Evolutionary conservation across 35 echinoderm and acorn worm genomes (phyloP).

Genomic region (Patiria miniata): DNA sequence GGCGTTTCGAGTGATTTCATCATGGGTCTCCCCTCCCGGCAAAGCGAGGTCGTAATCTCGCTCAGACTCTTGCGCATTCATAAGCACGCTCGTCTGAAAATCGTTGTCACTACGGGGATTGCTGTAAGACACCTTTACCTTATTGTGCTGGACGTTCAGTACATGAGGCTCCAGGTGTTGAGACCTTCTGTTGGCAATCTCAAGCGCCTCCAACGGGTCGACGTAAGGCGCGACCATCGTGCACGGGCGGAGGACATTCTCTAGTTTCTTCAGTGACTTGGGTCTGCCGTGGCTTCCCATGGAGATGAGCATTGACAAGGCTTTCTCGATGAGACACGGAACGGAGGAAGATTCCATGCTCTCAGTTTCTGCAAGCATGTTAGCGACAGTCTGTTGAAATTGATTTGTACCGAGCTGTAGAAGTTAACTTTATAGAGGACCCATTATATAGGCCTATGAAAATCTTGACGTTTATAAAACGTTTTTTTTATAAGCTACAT

Average conservation of each 20-base stretch:
- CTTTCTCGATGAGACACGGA: slow-evolving; percentile 9
- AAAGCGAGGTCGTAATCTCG: not conserved
- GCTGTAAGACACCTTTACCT: not conserved
- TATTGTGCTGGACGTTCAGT: not conserved
- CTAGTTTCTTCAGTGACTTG: slow-evolving; percentile 26
- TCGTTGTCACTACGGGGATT: not conserved
- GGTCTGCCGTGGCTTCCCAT: not conserved
- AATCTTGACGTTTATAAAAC: too few species aligned
- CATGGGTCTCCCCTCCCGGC: not conserved
- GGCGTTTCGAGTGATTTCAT: not conserved
- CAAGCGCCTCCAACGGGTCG: slow-evolving; percentile 23
- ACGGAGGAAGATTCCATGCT: not conserved
- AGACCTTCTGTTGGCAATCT: not conserved
- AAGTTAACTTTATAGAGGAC: too few species aligned
- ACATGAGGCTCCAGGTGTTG: not conserved
- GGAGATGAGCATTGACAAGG: not conserved
- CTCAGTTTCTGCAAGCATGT: not conserved
- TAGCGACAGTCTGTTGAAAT: not conserved
- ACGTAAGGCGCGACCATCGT: slow-evolving; percentile 24
- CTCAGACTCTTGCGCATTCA: not conserved
- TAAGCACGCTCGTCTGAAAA: not conserved
- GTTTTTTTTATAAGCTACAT: too few species aligned
- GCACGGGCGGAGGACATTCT: slow-evolving; percentile 28
- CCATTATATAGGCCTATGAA: too few species aligned
- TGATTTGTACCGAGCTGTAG: too few species aligned